A percentile compares a stretch with the other conserved stretches of the same genome.
Conservation (phyloP, 2,113 vertebrate genomes). For the Petaurus breviceps region DNA sequence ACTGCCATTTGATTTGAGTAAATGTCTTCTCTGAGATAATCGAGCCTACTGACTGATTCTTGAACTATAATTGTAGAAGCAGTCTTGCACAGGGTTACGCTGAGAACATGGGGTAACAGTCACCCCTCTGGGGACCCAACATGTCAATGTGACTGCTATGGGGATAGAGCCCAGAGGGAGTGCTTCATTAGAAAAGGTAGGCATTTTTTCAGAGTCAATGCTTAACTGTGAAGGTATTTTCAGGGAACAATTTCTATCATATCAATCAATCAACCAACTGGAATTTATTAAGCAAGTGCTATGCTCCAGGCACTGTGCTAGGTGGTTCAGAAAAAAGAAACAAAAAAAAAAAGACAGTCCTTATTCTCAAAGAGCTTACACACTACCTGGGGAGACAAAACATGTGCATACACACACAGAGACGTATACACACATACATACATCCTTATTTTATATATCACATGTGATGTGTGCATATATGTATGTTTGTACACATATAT, state of each 20-base stretch:
- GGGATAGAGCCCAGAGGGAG: not conserved
- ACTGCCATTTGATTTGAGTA: not conserved
- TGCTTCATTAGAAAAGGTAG: not conserved
- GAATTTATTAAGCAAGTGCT: not conserved
- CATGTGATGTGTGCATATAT: not conserved
- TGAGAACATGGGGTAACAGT: too few species aligned
- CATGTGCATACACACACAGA: not conserved
- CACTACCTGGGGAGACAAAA: not conserved
- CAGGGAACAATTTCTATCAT: not conserved
- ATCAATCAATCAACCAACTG: not conserved
- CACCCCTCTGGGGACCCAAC: not conserved
- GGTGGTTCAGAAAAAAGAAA: not conserved
- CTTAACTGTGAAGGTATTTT: not conserved
- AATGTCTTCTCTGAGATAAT: not conserved
- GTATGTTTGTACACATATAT: not conserved
- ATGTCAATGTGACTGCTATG: not conserved
- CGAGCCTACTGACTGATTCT: not conserved
- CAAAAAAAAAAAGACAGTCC: not conserved
- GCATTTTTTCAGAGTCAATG: not conserved
- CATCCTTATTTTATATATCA: not conserved
- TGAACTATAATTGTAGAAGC: not conserved
- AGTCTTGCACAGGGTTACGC: not conserved
- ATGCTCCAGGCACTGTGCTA: not conserved
- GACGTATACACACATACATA: not conserved
- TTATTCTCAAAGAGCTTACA: not conserved